Conservation (phyloP, 2,888 invertebrate species). For the Trypoxylon attenuatum region DNA sequence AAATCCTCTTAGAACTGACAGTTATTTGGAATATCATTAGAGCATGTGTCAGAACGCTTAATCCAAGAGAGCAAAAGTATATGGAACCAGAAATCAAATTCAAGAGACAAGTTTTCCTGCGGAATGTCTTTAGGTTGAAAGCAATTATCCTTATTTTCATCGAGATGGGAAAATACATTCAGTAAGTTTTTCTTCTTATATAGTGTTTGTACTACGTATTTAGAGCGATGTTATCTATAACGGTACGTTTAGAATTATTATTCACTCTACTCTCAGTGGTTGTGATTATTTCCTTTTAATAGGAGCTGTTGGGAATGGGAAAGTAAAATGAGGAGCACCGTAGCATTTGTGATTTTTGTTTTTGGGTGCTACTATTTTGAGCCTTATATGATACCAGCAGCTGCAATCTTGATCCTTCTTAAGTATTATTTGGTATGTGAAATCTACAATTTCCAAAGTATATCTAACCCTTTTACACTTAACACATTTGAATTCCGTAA, state of each 20-base stretch:
- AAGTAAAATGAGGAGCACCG: constrained; percentile 87
- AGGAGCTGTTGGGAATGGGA: constrained; percentile 99
- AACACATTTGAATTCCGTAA: no score
- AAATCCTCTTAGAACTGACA: constrained; percentile 92
- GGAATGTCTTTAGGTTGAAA: constrained; percentile 94
- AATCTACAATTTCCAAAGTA: background rate
- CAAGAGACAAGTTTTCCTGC: constrained; percentile 94
- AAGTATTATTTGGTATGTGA: constrained; percentile 81
- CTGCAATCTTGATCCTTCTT: constrained; percentile 87
- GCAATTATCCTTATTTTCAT: constrained; percentile 91
- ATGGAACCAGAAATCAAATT: constrained; percentile 97
- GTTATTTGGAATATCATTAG: constrained; percentile 95
- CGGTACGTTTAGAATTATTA: no score
- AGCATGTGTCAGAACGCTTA: constrained; percentile 93
- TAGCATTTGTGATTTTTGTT: constrained; percentile 90
- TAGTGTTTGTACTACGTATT: background rate
- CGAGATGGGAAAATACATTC: constrained; percentile 92
- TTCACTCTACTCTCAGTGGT: no score
- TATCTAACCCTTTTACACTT: no score
- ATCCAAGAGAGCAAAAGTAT: constrained; percentile 96
- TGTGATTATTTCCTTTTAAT: background rate
- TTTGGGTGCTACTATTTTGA: constrained; percentile 95
- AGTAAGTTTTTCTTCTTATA: constrained; percentile 79
- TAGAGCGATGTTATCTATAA: no score
- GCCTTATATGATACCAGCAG: constrained; percentile 94